Conservation (phyloP, 2,888 invertebrate genomes). For the Lepidochrysops patricia region DNA sequence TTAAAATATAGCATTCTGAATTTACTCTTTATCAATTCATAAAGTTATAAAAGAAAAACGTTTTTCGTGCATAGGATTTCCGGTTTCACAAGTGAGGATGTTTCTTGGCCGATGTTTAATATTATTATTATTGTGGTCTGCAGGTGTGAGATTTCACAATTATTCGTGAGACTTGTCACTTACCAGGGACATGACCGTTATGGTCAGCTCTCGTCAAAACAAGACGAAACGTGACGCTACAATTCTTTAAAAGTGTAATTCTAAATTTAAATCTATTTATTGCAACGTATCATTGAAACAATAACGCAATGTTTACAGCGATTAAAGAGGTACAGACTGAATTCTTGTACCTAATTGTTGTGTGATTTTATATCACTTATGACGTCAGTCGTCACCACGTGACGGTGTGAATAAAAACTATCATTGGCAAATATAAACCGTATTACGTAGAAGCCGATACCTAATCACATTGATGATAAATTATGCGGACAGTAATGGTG, state of each 20-base stretch:
- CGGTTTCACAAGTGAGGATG: neutral
- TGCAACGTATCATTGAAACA: no score
- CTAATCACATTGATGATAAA: conserved; percentile 22
- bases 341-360: no score
- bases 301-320: no score
- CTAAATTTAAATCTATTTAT: no score
- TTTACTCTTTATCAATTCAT: no score
- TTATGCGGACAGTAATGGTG: conserved; percentile 22
- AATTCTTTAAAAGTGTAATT: no score
- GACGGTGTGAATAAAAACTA: neutral
- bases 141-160: neutral
- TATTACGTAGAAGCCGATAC: conserved; percentile 20
- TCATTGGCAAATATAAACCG: conserved; percentile 5
- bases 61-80: neutral
- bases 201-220: no score
- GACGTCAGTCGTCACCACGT: no score
- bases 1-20: no score
- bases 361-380: no score
- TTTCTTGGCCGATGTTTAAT: neutral
- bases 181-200: neutral
- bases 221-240: no score
- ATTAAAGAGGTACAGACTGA: no score
- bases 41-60: neutral
- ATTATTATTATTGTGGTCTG: neutral
- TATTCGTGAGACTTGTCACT: neutral